phyloP scores from a whole-genome alignment of 1,140 invertebrate genomes.

The Dolichoris vasculosae region DNA sequence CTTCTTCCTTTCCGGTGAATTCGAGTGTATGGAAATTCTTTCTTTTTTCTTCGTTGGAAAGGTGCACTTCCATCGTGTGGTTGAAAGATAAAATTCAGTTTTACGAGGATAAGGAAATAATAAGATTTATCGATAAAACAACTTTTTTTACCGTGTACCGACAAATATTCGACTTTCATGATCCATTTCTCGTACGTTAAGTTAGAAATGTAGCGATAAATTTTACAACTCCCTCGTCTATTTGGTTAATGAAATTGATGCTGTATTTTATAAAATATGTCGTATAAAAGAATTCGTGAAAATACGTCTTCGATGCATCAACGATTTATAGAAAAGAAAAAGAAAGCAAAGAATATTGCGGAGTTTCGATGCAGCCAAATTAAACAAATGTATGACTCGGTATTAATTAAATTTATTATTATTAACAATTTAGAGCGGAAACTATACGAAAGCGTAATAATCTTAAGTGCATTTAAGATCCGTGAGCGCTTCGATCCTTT shows the following conservation, averaged over 20 bases:
- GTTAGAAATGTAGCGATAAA: not conserved
- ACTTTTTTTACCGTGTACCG: not conserved
- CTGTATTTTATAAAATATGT: not conserved
- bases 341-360: too few species aligned
- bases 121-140: constrained; percentile 19
- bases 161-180: not conserved
- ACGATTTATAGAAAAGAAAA: too few species aligned
- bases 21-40: constrained; percentile 18
- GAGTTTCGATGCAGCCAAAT: too few species aligned
- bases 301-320: not conserved
- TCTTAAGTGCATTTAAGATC: too few species aligned
- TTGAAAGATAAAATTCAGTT: constrained; percentile 10
- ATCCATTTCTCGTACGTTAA: not conserved
- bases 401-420: too few species aligned
- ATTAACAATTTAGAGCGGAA: too few species aligned
- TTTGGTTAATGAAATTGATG: not conserved
- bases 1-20: not conserved
- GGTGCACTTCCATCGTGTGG: not conserved
- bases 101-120: constrained; percentile 17
- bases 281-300: not conserved
- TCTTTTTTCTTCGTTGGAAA: not conserved
- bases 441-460: too few species aligned
- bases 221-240: not conserved
- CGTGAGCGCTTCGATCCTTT: too few species aligned
- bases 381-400: too few species aligned